Conservation (phyloP, 2,797 vertebrate species). For the Petrocephalus schoutedeni region DNA sequence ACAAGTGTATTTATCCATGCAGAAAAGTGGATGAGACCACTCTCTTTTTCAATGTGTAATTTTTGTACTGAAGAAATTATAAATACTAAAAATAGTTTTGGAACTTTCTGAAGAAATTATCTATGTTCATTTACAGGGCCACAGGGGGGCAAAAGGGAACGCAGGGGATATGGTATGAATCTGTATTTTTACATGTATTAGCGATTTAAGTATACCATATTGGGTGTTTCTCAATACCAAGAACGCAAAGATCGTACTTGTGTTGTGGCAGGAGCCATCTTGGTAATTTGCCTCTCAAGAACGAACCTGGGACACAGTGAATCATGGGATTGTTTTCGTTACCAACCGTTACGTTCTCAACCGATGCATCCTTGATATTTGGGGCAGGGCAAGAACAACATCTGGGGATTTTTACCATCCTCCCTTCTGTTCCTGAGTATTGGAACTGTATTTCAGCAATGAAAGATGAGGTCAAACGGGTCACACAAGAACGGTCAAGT, state of each 20-base stretch:
- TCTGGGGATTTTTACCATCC: neutral
- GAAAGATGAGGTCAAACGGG: neutral
- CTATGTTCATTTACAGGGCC: constrained; percentile 63
- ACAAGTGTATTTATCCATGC: neutral
- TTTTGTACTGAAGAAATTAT: neutral
- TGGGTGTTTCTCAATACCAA: neutral
- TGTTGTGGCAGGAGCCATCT: neutral
- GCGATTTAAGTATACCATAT: neutral
- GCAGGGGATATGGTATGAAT: constrained; percentile 84
- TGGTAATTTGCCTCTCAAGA: neutral
- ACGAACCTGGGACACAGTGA: neutral
- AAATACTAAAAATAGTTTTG: neutral
- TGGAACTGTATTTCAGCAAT: neutral
- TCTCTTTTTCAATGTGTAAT: neutral
- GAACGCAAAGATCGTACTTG: neutral
- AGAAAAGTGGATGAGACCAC: neutral
- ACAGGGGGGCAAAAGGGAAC: constrained; percentile 77
- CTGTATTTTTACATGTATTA: neutral
- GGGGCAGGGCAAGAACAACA: neutral
- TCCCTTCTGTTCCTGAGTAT: neutral
- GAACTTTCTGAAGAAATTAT: constrained; percentile 2
- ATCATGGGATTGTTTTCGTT: neutral
- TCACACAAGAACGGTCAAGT: neutral
- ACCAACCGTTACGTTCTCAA: neutral
- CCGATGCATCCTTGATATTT: neutral